phyloP scores from a whole-genome alignment of 2,113 vertebrate species.

The Cavia aperea region DNA sequence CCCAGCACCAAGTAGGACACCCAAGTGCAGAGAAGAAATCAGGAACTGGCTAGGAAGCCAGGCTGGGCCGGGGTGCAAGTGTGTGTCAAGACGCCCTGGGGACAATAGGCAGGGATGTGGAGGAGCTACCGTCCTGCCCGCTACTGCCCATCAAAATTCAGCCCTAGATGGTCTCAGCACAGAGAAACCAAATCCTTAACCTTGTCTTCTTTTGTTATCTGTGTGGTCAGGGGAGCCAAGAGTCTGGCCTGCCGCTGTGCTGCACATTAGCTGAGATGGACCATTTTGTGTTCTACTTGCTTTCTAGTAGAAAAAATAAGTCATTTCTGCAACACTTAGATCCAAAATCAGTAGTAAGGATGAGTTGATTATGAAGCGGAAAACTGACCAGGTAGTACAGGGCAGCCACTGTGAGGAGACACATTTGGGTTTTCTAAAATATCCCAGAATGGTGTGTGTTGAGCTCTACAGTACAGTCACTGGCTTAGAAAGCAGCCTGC shows the following conservation, averaged over 20 bases:
- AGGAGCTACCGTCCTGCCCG: background rate
- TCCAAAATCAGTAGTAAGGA: background rate
- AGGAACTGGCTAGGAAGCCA: background rate
- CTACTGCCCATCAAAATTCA: background rate
- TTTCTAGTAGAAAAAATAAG: background rate
- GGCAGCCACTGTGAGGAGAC: background rate
- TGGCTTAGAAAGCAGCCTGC: background rate
- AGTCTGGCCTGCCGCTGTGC: background rate
- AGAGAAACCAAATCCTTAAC: background rate
- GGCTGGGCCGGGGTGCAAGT: background rate
- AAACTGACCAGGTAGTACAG: background rate
- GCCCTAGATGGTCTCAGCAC: too few relatives aligned
- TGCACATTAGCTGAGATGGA: background rate
- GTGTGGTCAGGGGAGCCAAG: background rate
- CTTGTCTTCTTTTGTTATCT: background rate
- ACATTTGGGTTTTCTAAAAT: background rate
- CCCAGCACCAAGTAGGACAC: background rate
- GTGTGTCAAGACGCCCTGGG: background rate
- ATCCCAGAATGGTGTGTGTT: background rate
- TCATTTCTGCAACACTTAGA: conserved; percentile 16
- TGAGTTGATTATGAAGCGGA: background rate
- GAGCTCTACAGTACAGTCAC: too few relatives aligned
- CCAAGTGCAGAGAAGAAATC: background rate
- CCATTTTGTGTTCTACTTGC: background rate
- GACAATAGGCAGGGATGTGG: background rate